Conservation (phyloP, 92 coral and sea anemone genomes). For the Phenganax subtilis region DNA sequence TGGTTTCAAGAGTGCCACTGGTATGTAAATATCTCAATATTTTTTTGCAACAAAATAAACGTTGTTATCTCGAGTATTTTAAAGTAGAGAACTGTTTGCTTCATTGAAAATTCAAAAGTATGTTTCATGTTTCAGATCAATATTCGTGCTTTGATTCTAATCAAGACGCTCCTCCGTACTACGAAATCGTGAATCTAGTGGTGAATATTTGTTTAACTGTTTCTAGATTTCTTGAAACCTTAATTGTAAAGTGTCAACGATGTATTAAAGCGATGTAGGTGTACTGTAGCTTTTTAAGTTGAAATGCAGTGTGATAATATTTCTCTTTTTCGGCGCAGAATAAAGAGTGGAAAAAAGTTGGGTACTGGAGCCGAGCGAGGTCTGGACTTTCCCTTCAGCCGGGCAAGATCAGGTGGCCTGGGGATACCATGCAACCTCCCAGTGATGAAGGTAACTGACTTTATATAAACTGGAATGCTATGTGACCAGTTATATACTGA, state of each 20-base stretch:
- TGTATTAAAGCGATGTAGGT: not conserved
- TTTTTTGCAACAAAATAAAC: not conserved
- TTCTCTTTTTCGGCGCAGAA: not conserved
- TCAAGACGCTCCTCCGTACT: constrained; percentile 73
- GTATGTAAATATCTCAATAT: constrained; percentile 30
- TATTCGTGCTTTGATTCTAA: constrained; percentile 67
- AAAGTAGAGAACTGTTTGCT: not conserved
- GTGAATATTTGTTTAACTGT: constrained; percentile 41
- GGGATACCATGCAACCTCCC: constrained; percentile 73
- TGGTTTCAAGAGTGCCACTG: constrained; percentile 85
- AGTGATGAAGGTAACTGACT: constrained; percentile 62
- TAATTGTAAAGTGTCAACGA: not conserved
- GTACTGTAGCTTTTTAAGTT: too few species aligned
- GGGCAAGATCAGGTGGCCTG: constrained; percentile 75
- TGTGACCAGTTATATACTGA: not conserved
- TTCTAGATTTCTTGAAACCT: too few species aligned
- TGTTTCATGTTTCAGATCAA: constrained; percentile 52
- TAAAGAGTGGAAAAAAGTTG: constrained; percentile 62
- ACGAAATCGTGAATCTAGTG: constrained; percentile 80
- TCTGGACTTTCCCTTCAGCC: constrained; percentile 67
- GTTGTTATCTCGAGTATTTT: not conserved
- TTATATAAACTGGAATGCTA: not conserved
- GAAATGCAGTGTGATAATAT: too few species aligned
- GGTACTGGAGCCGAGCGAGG: constrained; percentile 71
- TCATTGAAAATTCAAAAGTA: not conserved